Evolutionary conservation across 1,140 invertebrate species (phyloP), one percentile per base, ranked within the genome.

Genomic region (Zaprionus inermis): DNA sequence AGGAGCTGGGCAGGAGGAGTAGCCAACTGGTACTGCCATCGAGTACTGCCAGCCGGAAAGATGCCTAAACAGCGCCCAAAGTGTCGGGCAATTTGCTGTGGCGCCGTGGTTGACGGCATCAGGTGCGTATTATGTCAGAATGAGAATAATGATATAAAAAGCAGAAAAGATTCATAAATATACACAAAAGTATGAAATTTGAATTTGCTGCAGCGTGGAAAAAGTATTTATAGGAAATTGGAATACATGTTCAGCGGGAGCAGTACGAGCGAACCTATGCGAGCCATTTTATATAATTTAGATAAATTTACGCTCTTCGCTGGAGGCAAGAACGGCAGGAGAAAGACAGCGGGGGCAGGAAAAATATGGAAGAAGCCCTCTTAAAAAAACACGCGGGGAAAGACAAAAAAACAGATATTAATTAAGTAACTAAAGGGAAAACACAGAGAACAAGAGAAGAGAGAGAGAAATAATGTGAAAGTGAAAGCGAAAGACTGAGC

Each of bases 61-160:
- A 34, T 49, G 41, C 46, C 54, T 64, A 61, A 61, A 61, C 44
- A 55, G 52, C 51, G 60, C 57, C 52, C 77, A 70, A 80, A 83
- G 66, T 73, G 81, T 75, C 52, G 66, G 69, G 81, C 81, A 84
- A 84, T 84, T 80, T 79, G 73, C 63, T 66, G 54, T 34, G 67
- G 44, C 63, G 63, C 51, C 60, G 72, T 32, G 30, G 30, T 44
- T 46, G 55, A 49, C 67, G 81, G 82, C 83, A 82, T 82, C 82
- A 86, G 82, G 82, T 86, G 82, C 76, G 79, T 79, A 82, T 86
- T 88, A 86, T 88, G 83, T 82, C 83, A 79, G 61, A 88, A 70
- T 76, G 71, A 70, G 76, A 88, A 86, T 82, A 76, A 86, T 88
- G 71, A 86, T 88, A 78, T 67, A 55, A 55, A 75, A 55, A 64